These are phyloP conservation scores for Burhinus oedicnemus DNA, from an alignment of 2,113 vertebrate genomes.

Conservation along the genomic window DNA sequence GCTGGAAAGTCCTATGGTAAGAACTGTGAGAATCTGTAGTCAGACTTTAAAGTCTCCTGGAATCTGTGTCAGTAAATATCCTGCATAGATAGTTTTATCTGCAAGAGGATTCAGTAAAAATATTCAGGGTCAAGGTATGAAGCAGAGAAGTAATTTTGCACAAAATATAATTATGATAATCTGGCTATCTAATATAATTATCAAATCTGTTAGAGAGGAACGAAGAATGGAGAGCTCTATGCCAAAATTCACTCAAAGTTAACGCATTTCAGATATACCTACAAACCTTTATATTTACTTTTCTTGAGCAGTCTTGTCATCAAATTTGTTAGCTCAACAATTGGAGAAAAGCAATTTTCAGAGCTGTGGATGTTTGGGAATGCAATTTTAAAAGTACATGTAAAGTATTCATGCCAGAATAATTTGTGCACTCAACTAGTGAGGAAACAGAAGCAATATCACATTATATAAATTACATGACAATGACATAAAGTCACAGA, in stretches of 20 bases:
- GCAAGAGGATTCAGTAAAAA: not conserved
- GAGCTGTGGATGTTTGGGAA: not conserved
- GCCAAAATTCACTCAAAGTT: not conserved
- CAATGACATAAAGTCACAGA: not conserved
- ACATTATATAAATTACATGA: not conserved
- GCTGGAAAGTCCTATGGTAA: not conserved
- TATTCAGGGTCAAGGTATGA: not conserved
- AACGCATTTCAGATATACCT: not conserved
- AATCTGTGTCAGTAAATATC: not conserved
- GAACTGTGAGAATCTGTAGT: not conserved
- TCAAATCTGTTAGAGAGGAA: not conserved
- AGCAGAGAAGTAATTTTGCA: not conserved
- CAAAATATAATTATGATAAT: not conserved
- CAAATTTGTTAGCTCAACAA: not conserved
- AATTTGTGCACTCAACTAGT: not conserved
- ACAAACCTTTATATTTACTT: not conserved
- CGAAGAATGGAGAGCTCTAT: not conserved
- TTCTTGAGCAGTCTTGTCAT: not conserved
- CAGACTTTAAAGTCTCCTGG: not conserved
- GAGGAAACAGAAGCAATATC: not conserved
- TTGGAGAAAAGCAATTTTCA: not conserved
- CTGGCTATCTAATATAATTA: not conserved
- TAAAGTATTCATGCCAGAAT: not conserved
- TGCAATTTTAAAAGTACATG: not conserved
- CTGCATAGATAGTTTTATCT: not conserved